Evolutionary conservation across 2,888 invertebrate genomes (phyloP).

Genomic region (Zhengitettix transpicula): DNA sequence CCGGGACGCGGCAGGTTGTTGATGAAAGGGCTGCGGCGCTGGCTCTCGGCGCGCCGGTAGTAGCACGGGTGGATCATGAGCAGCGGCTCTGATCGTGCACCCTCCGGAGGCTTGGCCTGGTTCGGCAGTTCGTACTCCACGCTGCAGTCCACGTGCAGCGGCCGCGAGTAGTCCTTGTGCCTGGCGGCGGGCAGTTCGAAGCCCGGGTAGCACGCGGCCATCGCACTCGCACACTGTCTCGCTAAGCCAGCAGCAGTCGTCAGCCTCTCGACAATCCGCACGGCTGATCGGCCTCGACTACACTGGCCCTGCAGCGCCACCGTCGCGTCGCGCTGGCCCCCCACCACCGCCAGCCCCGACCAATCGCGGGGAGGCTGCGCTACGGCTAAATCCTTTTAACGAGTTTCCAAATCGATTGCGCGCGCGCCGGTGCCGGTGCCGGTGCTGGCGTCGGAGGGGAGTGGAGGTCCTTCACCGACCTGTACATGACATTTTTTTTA

Average conservation of each 20-base stretch:
- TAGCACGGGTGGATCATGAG: constrained; percentile 83
- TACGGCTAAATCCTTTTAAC: background rate
- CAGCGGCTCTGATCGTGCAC: constrained; percentile 64
- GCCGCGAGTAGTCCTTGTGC: constrained; percentile 67
- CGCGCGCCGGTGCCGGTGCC: background rate
- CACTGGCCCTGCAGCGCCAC: constrained; percentile 16
- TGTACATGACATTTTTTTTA: no score
- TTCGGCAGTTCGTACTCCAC: constrained; percentile 83
- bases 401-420: background rate
- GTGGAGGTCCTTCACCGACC: no score
- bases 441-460: no score
- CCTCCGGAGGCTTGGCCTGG: constrained; percentile 73
- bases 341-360: constrained; percentile 18
- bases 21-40: constrained; percentile 64
- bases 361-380: background rate
- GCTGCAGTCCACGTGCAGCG: constrained; percentile 79
- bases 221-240: constrained; percentile 1
- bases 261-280: constrained; percentile 1
- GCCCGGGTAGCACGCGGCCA: constrained; percentile 26
- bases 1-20: constrained; percentile 42
- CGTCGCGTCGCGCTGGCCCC: constrained; percentile 13
- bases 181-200: constrained; percentile 25
- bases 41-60: constrained; percentile 72
- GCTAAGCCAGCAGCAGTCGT: background rate
- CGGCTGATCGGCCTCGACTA: constrained; percentile 11